These are phyloP conservation scores for Leucoptera coffeella DNA, from an alignment of 2,888 invertebrate genomes.

Conservation along the genomic window DNA sequence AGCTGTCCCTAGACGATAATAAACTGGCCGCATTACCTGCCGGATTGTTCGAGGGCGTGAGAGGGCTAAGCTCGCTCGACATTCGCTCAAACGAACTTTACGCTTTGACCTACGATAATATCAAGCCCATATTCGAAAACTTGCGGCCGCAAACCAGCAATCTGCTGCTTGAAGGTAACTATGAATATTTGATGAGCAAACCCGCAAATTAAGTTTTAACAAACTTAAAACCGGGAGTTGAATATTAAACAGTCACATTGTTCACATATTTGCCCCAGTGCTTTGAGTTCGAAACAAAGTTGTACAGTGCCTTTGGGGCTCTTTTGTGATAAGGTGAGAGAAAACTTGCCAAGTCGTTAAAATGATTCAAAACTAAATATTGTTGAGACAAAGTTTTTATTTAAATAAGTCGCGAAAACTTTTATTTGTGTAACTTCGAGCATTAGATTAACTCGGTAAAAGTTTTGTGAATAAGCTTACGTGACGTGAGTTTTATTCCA, in stretches of 20 bases:
- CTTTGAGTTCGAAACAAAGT: slow-evolving; percentile 24
- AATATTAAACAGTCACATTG: slow-evolving; percentile 31
- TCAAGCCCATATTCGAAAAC: slow-evolving; percentile 71
- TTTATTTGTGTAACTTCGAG: no score
- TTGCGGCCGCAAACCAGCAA: slow-evolving; percentile 68
- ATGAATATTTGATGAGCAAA: no score
- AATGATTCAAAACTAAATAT: no score
- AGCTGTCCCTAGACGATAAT: slow-evolving; percentile 71
- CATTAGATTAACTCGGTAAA: no score
- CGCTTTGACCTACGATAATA: slow-evolving; percentile 69
- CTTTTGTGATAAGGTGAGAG: slow-evolving; percentile 14
- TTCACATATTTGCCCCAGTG: slow-evolving; percentile 21
- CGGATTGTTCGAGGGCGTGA: slow-evolving; percentile 67
- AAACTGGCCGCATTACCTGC: slow-evolving; percentile 64
- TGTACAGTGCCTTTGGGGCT: slow-evolving; percentile 26
- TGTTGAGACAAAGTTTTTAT: no score
- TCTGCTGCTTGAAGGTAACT: slow-evolving; percentile 67
- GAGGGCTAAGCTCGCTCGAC: slow-evolving; percentile 67
- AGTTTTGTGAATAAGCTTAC: no score
- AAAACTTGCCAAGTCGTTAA: no score
- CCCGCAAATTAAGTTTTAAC: no score
- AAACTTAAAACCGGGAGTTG: slow-evolving; percentile 33
- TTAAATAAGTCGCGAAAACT: no score
- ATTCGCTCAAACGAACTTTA: slow-evolving; percentile 71
- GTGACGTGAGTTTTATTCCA: no score